Conservation (phyloP, 2,113 vertebrate genomes). For the Rutilus rutilus region DNA sequence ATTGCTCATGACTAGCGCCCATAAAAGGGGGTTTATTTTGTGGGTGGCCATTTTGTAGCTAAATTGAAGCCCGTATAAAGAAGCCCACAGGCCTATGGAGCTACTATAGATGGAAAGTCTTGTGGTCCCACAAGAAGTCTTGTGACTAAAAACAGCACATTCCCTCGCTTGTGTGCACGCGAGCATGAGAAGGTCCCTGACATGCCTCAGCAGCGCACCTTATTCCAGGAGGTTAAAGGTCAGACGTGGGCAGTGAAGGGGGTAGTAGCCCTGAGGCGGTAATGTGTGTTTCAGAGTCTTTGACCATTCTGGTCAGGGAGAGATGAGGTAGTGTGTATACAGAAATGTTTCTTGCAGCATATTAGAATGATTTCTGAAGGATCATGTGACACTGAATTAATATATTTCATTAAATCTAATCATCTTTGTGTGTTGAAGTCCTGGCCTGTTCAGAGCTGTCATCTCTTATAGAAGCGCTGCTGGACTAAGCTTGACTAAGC, state of each 20-base stretch:
- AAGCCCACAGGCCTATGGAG: slow-evolving; percentile 50
- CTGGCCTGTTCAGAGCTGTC: slow-evolving; percentile 59
- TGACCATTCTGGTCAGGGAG: slow-evolving; percentile 24
- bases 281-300: slow-evolving; percentile 51
- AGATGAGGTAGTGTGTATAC: neutral
- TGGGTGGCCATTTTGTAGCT: slow-evolving; percentile 58
- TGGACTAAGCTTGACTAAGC: slow-evolving; percentile 38
- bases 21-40: slow-evolving; percentile 60
- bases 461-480: slow-evolving; percentile 64
- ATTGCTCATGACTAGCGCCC: slow-evolving; percentile 60
- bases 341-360: too few relatives aligned
- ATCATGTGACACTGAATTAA: neutral
- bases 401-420: neutral
- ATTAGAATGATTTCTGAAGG: too few relatives aligned
- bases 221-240: slow-evolving; percentile 64
- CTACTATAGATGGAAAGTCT: neutral
- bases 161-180: slow-evolving; percentile 26
- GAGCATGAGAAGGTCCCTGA: slow-evolving; percentile 41
- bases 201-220: slow-evolving; percentile 32
- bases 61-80: slow-evolving; percentile 63
- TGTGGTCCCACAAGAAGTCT: slow-evolving; percentile 8
- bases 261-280: slow-evolving; percentile 54
- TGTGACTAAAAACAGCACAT: slow-evolving; percentile 55
- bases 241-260: slow-evolving; percentile 61
- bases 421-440: slow-evolving; percentile 51